Base-by-base conservation (phyloP, 2,797 vertebrate species). In the Lepus townsendii region DNA sequence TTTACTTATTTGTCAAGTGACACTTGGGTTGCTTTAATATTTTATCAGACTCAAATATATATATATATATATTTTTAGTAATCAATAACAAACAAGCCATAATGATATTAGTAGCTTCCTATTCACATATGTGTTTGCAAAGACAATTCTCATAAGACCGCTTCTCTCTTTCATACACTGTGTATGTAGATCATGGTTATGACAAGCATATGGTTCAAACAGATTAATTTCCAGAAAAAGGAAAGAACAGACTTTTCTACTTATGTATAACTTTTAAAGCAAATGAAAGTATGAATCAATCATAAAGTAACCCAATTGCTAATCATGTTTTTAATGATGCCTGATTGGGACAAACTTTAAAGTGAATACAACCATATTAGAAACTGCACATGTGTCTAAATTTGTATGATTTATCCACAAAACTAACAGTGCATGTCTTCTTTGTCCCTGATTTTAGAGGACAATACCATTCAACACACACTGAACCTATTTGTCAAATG, bases 341-440 rank as follows among this genome's bases (percentile, higher is more conserved):
- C 72, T 95, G 91, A 93, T 95, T 93, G 93, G 83, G 96, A 69
- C 63, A 77, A 93, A 95, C 85, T 88, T 80, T 88, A 88, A 90
- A 92, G 54, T 30, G 47, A 85, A 90, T 82, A 50, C 27, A 90
- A 82, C 54, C 50, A 4, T 42, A 68, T 72, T 71, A 93, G 57
- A 89, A 94, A 72, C 9, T 68, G 86, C 84, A 54, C 20, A 73
- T 10, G 7, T 42, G 8, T 16, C 63, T 93, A 82, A 89, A 52
- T 71, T 63, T 79, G 27, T 88, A 66, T 38, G 80, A 72, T 2
- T 93, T 26, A 60, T 35, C 90, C 42, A 38, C 50, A 42, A 86
- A 83, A 68, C 47, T 77, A 30, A 32, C 20, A 8, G 42, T 7
- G 11, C 3, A 6, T n/a, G 42, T 7, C 9, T 3, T 42, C 72